A percentile compares a stretch with the other conserved stretches of the same genome.
Evolutionary conservation across 2,888 invertebrate genomes (phyloP).

Genomic region (Electrophaes corylata): DNA sequence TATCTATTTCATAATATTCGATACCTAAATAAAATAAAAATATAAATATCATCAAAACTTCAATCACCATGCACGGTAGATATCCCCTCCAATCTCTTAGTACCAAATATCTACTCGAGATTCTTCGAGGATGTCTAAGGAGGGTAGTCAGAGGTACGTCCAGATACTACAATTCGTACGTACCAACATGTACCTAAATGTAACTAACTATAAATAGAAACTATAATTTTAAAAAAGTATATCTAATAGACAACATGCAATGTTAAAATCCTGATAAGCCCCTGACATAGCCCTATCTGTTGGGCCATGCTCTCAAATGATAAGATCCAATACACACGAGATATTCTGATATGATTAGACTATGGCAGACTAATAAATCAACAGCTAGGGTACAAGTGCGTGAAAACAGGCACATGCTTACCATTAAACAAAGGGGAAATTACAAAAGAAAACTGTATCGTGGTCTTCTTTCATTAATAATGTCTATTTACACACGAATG

Average conservation of each 20-base stretch:
- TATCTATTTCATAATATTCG: too few species aligned
- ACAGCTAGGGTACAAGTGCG: slow-evolving; percentile 41
- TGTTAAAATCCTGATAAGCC: too few species aligned
- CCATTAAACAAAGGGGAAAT: slow-evolving; percentile 45
- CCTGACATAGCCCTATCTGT: not conserved
- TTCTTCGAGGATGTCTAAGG: too few species aligned
- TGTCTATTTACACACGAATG: slow-evolving; percentile 34
- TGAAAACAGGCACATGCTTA: slow-evolving; percentile 44
- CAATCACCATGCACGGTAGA: too few species aligned
- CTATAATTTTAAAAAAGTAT: not conserved
- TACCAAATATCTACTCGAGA: too few species aligned
- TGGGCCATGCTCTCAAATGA: not conserved
- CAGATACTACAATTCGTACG: too few species aligned
- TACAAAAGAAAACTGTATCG: slow-evolving; percentile 32
- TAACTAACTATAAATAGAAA: not conserved
- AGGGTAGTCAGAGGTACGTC: too few species aligned
- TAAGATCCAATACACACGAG: slow-evolving; percentile 2
- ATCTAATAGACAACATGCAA: too few species aligned
- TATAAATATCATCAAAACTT: too few species aligned
- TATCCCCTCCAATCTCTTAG: too few species aligned
- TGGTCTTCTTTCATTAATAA: slow-evolving; percentile 44
- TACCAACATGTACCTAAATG: too few species aligned
- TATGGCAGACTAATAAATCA: slow-evolving; percentile 27
- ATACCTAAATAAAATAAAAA: too few species aligned
- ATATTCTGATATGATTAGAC: slow-evolving; percentile 13